Base-by-base conservation (phyloP, 2,888 invertebrate species). In the Volucella inflata region DNA sequence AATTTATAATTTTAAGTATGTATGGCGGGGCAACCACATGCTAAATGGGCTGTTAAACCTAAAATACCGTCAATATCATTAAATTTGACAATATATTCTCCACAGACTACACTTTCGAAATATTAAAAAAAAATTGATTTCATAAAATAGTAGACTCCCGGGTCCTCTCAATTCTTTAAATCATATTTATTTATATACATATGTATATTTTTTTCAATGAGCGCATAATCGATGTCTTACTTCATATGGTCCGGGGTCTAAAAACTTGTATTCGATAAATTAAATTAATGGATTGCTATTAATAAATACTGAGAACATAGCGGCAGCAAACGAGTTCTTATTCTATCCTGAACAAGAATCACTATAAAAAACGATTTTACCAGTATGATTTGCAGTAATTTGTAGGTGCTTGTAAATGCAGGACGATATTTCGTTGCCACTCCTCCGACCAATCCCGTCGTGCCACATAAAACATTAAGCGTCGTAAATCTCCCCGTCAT, bases 381-480 rank as follows among this genome's bases (percentile, higher is more conserved):
- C 72, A 14, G 62, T 38, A 48, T 16, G 40, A 55, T 46, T 40
- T 40, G 76, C 8, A n/a, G 50, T 50, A 62, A 53, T n/a, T 64
- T 70, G 17, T 46, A 85, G 65, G 42, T 65, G 68, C 21, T 51
- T 21, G 40, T 79, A 75, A 16, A 87, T 12, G 68, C 79, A 84
- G 21, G 74, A 81, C 17, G 81, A 53, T 50, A 87, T 77, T 72
- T 87, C 87, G 59, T 87, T 87, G 53, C 79, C 87, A n/a, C 87
- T 87, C 10, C 84, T 72, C 38, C 75, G 71, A 11, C 80, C 71
- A 50, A 88, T 68, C n/a, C 53, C 76, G 57, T 87, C 87, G 57
- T 87, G 79, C 87, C 83, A 88, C 85, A 87, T 87, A 50, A 80
- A 87, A 55, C 79, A 85, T 14, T 30, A 8, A 14, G 74, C 59